Evolutionary conservation across 2,888 invertebrate genomes (phyloP), one percentile per base, ranked within the genome.

Genomic region (Deilephila porcellus): DNA sequence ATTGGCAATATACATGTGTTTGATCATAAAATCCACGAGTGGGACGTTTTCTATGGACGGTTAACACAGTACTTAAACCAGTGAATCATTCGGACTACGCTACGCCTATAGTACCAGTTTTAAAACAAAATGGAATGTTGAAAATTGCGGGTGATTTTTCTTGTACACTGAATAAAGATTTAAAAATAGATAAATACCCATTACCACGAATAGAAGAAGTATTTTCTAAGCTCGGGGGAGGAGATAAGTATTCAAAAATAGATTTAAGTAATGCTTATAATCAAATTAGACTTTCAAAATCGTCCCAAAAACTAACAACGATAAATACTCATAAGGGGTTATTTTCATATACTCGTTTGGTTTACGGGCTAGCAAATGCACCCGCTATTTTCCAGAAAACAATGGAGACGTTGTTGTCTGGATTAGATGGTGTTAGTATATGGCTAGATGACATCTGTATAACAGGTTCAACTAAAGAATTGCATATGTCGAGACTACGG

Each of bases 361-460:
- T 84, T 19, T 86, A 78, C 71, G 85, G 85, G 1, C 76, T n/a
- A n/a, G n/a, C n/a, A n/a, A n/a, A 79, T 45, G 85, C 83, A 6
- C 85, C 86, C 0, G 82, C 83, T 8, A 53, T 70, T 19, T 70
- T 70, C 29, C 29, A 53, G 19, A 25, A 29, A 8, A 6, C 56
- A 3, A 88, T 89, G 82, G 82, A 85, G 73, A 76, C 74, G 0
- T 62, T 83, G 8, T 67, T 83, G 11, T n/a, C 73, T 32, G 80
- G 76, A 2, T 72, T 83, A 37, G 79, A 81, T 0, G 83, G 82
- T 0, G 81, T 83, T 1, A 74, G 73, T 29, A 14, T 60, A 1
- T 83, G 80, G 79, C 71, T 81, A 3, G 82, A 84, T 73, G 84
- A 86, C 64, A 78, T 86, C 1, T 79, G 76, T 60, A 19, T 76